phyloP scores from a whole-genome alignment of 2,113 vertebrate species.

The Spilogale gracilis region DNA sequence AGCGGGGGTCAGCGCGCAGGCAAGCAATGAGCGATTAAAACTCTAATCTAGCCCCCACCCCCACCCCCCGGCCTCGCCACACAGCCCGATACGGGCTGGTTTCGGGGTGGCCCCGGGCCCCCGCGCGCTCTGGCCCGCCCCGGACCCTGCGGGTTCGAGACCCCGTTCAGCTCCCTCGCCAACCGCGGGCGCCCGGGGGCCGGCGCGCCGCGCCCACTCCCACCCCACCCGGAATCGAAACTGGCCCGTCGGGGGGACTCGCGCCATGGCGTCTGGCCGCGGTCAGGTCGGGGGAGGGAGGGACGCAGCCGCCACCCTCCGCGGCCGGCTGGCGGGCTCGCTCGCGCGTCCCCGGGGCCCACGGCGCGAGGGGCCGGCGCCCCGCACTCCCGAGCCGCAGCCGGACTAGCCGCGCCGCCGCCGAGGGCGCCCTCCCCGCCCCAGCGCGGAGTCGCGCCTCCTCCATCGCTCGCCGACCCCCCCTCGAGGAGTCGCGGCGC shows the following conservation, averaged over 20 bases:
- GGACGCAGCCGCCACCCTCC: neutral
- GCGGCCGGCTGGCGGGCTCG: neutral
- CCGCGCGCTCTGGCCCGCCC: neutral
- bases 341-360: neutral
- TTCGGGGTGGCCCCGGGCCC: neutral
- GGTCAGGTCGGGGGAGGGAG: neutral
- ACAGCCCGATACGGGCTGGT: neutral
- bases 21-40: neutral
- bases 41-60: slow-evolving; percentile 24
- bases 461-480: slow-evolving; percentile 33
- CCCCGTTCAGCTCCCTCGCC: neutral
- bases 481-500: neutral
- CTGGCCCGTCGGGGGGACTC: slow-evolving; percentile 78
- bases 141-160: neutral
- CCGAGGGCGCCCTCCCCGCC: slow-evolving; percentile 71
- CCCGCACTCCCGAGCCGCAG: slow-evolving; percentile 41
- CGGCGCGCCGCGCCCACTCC: slow-evolving; percentile 52
- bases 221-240: slow-evolving; percentile 78
- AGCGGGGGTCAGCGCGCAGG: neutral
- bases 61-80: neutral
- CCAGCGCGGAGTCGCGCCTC: slow-evolving; percentile 73
- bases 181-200: neutral
- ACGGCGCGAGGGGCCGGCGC: neutral
- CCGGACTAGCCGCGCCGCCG: slow-evolving; percentile 54
- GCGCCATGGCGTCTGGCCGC: slow-evolving; percentile 77